Evolutionary conservation across 2,888 invertebrate genomes (phyloP).

Genomic region (Temnothorax rugatulus): DNA sequence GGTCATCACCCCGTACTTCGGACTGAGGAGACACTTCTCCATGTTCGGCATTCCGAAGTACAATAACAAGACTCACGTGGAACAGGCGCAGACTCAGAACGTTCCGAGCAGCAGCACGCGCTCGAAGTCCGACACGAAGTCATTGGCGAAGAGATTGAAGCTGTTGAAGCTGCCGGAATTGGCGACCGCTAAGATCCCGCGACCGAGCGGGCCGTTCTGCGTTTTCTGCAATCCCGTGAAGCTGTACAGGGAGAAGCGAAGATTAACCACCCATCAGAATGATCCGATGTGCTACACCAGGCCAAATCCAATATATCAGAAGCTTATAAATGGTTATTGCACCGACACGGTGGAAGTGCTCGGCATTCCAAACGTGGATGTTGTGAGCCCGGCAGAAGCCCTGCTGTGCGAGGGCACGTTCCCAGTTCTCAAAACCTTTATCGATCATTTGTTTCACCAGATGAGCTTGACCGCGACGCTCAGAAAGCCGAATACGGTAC

Average conservation of each 20-base stretch:
- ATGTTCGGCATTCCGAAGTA: conserved; percentile 85
- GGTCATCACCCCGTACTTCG: conserved; percentile 84
- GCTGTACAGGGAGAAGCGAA: conserved; percentile 83
- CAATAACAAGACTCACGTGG: conserved; percentile 79
- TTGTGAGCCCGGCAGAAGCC: conserved; percentile 85
- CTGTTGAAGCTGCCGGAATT: conserved; percentile 81
- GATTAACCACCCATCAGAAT: conserved; percentile 80
- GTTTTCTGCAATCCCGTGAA: conserved; percentile 85
- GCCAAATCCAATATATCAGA: conserved; percentile 83
- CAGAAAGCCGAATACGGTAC: conserved; percentile 84
- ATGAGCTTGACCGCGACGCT: conserved; percentile 83
- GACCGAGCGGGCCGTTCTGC: conserved; percentile 84
- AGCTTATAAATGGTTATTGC: conserved; percentile 85
- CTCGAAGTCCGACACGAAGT: conserved; percentile 81
- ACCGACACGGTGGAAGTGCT: conserved; percentile 83
- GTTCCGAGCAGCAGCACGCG: conserved; percentile 77
- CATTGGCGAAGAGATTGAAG: conserved; percentile 81
- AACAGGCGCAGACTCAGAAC: conserved; percentile 77
- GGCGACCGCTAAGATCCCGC: conserved; percentile 77
- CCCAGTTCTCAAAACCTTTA: conserved; percentile 83
- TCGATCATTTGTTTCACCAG: conserved; percentile 85
- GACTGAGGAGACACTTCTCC: conserved; percentile 83
- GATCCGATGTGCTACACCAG: conserved; percentile 81
- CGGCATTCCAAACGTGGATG: conserved; percentile 85
- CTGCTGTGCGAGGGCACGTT: conserved; percentile 83